Conservation (phyloP, 2,113 vertebrate species). For the Melanotaenia duboulayi region DNA sequence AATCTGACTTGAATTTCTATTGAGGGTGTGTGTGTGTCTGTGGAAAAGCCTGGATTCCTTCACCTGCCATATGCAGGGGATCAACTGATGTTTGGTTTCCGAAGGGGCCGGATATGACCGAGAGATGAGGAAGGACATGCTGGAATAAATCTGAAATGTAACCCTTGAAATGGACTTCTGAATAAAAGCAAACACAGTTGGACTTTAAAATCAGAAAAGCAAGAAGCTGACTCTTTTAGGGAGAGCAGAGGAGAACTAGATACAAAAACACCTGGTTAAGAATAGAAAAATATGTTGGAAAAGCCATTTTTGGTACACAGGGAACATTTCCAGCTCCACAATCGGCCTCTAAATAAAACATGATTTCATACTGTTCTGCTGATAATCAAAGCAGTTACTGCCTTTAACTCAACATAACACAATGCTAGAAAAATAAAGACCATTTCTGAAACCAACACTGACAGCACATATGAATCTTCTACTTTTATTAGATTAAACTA, state of each 20-base stretch:
- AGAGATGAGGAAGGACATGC: constrained; percentile 28
- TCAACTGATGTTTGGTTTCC: constrained; percentile 70
- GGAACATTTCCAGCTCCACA: constrained; percentile 4
- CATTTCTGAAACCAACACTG: background rate
- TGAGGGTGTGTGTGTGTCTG: constrained; percentile 48
- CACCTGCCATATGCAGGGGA: constrained; percentile 54
- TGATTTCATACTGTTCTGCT: background rate
- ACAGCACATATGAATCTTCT: background rate
- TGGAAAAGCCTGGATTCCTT: constrained; percentile 62
- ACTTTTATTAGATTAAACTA: background rate
- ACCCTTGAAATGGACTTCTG: background rate
- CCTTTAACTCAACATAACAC: constrained; percentile 5
- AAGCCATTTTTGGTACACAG: background rate
- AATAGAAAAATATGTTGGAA: constrained; percentile 15
- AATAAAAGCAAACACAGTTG: constrained; percentile 4
- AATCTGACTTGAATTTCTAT: constrained; percentile 58
- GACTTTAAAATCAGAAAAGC: constrained; percentile 24
- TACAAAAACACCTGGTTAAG: constrained; percentile 11
- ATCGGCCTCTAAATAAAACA: constrained; percentile 9
- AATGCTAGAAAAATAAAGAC: background rate
- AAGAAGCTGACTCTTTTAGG: background rate
- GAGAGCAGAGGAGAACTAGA: background rate
- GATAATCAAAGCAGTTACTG: constrained; percentile 7
- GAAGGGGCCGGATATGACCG: constrained; percentile 57
- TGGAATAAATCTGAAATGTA: constrained; percentile 13